Evolutionary conservation across 2,888 invertebrate genomes (phyloP), one percentile per base, ranked within the genome.

Genomic region (Yponomeuta malinellus): DNA sequence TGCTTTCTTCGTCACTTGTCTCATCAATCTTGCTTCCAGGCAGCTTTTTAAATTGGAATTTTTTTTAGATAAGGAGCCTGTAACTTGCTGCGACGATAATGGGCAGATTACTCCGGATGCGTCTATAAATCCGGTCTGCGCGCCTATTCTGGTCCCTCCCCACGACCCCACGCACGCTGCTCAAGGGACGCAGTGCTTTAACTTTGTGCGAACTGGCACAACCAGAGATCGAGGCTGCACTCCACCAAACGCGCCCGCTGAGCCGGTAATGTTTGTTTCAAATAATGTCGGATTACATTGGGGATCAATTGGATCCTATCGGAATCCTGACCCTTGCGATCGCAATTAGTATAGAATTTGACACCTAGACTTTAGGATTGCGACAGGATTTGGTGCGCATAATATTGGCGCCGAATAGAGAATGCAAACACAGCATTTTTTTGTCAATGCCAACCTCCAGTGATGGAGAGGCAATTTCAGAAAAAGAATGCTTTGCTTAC

Each of bases 161-260:
- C 82, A 85, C 66, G 92, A 92, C 71, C 88, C 87, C 0, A 77
- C 90, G 1, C 94, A 94, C 75, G 79, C 84, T 0, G 83, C 88
- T 9, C 88, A 89, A 65, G 93, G 94, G 31, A 93, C 93, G 0
- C 92, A 92, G 72, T 96, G 96, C 80, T 93, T 95, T 92, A 95
- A 95, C 88, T 96, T 96, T 77, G 94, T 96, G 8, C 93, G 96
- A 74, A 95, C 95, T 2, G 93, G 93, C 63, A 94, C 94, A 2
- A 95, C 96, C 70, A 93, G 95, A 71, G 94, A 95, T 75, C 93
- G 94, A 72, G 93, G 94, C 69, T 95, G 96, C 76, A 94, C 94
- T 3, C 88, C 93, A 43, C 93, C 93, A 8, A 87, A 90, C 71
- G 93, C 93, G 72, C 94, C 96, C 10, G 95, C 95, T 70, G 95